Evolutionary conservation across 2,888 invertebrate species (phyloP).

Genomic region (Cremastinae sp.): DNA sequence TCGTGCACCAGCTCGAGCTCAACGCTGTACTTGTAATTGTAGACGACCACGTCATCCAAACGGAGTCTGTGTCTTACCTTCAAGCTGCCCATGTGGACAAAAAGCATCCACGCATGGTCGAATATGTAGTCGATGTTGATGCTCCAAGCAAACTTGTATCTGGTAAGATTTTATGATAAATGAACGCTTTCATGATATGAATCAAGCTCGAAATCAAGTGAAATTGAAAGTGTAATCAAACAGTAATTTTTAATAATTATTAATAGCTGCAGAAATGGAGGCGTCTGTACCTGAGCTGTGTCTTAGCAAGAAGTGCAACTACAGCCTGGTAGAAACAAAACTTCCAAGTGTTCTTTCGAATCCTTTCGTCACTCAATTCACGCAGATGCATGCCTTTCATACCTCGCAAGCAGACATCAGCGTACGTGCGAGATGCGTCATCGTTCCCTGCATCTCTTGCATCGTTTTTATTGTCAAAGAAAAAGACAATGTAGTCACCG

Average conservation of each 20-base stretch:
- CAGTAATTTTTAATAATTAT: too few relatives aligned
- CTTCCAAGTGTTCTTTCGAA: conserved; percentile 74
- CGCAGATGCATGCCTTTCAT: conserved; percentile 73
- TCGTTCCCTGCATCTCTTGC: conserved; percentile 28
- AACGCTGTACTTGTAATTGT: conserved; percentile 75
- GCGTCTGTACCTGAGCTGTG: conserved; percentile 72
- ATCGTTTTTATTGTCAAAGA: conserved; percentile 62
- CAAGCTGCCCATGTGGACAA: conserved; percentile 72
- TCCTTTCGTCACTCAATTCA: conserved; percentile 67
- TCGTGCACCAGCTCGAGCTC: conserved; percentile 72
- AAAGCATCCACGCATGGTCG: conserved; percentile 75
- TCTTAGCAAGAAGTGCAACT: conserved; percentile 74
- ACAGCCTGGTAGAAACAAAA: conserved; percentile 75
- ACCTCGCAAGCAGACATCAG: conserved; percentile 71
- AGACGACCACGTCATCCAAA: conserved; percentile 74
- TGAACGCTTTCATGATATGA: too few relatives aligned
- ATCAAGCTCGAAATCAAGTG: too few relatives aligned
- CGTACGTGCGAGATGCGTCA: conserved; percentile 62
- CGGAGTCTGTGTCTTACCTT: conserved; percentile 69
- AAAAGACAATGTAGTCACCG: conserved; percentile 71
- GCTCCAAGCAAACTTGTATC: conserved; percentile 74
- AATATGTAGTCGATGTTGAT: conserved; percentile 76
- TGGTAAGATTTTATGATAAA: too few relatives aligned
- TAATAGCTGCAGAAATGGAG: background rate
- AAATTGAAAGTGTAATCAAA: too few relatives aligned